Evolutionary conservation across 1,140 invertebrate species (phyloP).

Genomic region (Drosophila oshimai): DNA sequence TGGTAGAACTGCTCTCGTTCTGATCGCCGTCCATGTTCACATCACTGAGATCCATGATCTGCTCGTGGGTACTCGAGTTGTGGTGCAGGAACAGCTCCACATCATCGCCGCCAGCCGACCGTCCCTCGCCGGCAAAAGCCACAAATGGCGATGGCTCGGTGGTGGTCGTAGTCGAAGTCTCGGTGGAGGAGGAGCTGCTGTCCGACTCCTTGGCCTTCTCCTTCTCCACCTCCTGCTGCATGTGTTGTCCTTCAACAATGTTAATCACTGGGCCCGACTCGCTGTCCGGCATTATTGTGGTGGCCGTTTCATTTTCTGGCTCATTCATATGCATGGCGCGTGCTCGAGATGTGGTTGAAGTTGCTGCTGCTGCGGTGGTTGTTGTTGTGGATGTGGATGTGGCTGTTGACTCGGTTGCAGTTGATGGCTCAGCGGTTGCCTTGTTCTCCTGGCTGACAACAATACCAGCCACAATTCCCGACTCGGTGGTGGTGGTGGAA

Average conservation of each 20-base stretch:
- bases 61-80: conserved; percentile 51
- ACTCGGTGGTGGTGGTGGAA: conserved; percentile 34
- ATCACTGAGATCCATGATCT: conserved; percentile 86
- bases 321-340: conserved; percentile 81
- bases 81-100: conserved; percentile 50
- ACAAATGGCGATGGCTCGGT: conserved; percentile 51
- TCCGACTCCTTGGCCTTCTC: not conserved
- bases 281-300: conserved; percentile 46
- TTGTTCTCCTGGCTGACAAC: conserved; percentile 70
- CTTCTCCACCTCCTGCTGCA: conserved; percentile 7
- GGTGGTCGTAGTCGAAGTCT: conserved; percentile 16
- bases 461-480: conserved; percentile 43
- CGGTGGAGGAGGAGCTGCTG: conserved; percentile 33
- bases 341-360: conserved; percentile 60
- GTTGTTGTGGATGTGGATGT: conserved; percentile 12
- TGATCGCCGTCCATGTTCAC: conserved; percentile 88
- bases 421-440: conserved; percentile 59
- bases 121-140: conserved; percentile 61
- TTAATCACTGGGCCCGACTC: conserved; percentile 59
- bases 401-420: conserved; percentile 15
- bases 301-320: conserved; percentile 37
- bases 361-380: conserved; percentile 8
- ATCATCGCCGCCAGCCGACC: conserved; percentile 45
- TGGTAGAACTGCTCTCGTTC: conserved; percentile 23
- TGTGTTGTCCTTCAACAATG: conserved; percentile 76